Evolutionary conservation across 2,888 invertebrate species (phyloP), one percentile per base, ranked within the genome.

Genomic region (Xestobium rufovillosum): DNA sequence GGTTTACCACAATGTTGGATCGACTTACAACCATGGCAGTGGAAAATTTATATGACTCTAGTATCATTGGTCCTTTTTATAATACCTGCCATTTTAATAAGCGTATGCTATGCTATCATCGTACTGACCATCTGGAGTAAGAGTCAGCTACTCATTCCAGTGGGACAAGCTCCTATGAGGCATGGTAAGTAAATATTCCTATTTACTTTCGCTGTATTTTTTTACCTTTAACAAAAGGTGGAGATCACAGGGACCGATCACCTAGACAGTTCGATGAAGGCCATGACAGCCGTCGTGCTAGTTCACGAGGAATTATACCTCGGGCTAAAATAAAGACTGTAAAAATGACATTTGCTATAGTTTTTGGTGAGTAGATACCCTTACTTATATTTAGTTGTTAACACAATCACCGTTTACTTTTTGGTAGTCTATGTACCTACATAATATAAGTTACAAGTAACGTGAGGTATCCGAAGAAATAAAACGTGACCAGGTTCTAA

Each of bases 301-400:
- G 91, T 60, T 91, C 91, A 14, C 72, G 92, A 32, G 95, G 94
- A 28, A 81, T 94, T 42, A 94, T 95, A 56, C 94, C 94, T 0
- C 78, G 88, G 43, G 95, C 95, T 17, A 94, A 94, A 70, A 89
- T 95, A 53, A 95, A 95, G 72, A 94, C 92, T 10, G 89, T 95
- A 43, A 94, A 95, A 68, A 95, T 95, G 91, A 95, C 95, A 0
- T 84, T 95, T 50, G 91, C 92, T 50, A 95, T 95, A 54, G 92
- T 95, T 41, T 86, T 91, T 54, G 88, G 89, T 87, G 64, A 78
- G 80, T 69, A 19, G 28, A 19, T 4, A 4, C 10, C 28, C 10
- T 27, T 9, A 9, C 6, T 9, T 27, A 9, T 10, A 19, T 19
- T 27, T 10, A 27, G 6, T 6, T 10, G 10, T 10, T 27, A 27